Conservation (phyloP, 2,888 invertebrate genomes). For the Limnephilus auricula region DNA sequence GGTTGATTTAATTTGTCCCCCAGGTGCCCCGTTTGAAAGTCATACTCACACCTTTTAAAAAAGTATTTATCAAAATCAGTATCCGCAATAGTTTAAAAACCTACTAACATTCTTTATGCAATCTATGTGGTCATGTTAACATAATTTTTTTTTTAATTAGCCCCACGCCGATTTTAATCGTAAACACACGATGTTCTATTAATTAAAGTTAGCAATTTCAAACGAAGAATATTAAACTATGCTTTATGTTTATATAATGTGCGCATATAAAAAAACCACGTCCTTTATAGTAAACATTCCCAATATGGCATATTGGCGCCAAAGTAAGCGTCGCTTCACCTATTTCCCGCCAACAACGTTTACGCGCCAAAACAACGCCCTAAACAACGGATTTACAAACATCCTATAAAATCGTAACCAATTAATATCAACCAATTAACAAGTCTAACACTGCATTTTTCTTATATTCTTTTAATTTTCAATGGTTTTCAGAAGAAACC, state of each 20-base stretch:
- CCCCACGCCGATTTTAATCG: not conserved
- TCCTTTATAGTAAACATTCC: not conserved
- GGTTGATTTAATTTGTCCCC: not conserved
- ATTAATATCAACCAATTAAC: not conserved
- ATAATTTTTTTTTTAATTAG: not conserved
- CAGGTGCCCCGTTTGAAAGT: not conserved
- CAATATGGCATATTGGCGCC: slow-evolving; percentile 19
- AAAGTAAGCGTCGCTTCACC: slow-evolving; percentile 40
- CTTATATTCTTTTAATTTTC: not conserved
- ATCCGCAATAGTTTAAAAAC: not conserved
- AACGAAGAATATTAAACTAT: not conserved
- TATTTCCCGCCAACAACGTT: slow-evolving; percentile 38
- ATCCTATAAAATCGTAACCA: not conserved
- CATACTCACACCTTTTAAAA: not conserved
- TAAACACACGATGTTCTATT: not conserved
- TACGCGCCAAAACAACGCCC: slow-evolving; percentile 33
- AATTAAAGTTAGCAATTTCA: not conserved
- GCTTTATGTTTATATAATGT: not conserved
- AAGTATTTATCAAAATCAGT: not conserved
- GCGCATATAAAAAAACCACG: not conserved
- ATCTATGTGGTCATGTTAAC: not conserved
- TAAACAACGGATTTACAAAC: not conserved
- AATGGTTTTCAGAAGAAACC: not conserved
- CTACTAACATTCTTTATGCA: not conserved
- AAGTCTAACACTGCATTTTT: not conserved